Conservation (phyloP, 2,113 vertebrate species). For the Rhinoderma darwinii region DNA sequence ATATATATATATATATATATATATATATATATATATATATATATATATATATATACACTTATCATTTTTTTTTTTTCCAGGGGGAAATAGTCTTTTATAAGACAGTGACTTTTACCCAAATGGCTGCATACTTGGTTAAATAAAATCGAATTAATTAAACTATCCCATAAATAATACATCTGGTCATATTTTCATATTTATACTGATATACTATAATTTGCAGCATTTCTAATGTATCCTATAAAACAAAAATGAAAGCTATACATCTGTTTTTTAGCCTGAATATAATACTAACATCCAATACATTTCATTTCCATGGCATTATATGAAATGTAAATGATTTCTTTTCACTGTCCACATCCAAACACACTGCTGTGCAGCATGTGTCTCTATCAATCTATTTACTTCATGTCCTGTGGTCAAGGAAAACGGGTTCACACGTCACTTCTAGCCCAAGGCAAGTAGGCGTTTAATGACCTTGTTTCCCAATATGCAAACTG, state of each 20-base stretch:
- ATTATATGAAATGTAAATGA: neutral
- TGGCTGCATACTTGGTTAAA: too few species aligned
- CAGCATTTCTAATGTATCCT: neutral
- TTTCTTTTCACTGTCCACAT: neutral
- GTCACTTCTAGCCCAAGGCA: conserved; percentile 50
- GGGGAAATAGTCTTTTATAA: too few species aligned
- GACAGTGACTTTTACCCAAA: too few species aligned
- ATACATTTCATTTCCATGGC: neutral
- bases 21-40: too few species aligned
- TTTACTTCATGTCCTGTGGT: conserved; percentile 17
- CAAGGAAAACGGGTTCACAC: conserved; percentile 32
- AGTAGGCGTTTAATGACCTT: conserved; percentile 43
- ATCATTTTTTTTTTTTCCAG: too few species aligned
- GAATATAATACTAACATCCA: neutral
- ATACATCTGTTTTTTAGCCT: neutral
- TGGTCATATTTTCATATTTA: neutral
- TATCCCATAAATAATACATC: too few species aligned
- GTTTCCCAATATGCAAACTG: conserved; percentile 45
- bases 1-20: too few species aligned
- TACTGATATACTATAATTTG: neutral
- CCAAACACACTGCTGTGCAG: neutral
- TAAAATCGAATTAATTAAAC: too few species aligned
- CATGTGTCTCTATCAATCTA: conserved; percentile 32
- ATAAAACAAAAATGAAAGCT: neutral
- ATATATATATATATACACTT: too few species aligned